Base-by-base conservation (phyloP, 2,113 vertebrate genomes). In the Anguilla rostrata region DNA sequence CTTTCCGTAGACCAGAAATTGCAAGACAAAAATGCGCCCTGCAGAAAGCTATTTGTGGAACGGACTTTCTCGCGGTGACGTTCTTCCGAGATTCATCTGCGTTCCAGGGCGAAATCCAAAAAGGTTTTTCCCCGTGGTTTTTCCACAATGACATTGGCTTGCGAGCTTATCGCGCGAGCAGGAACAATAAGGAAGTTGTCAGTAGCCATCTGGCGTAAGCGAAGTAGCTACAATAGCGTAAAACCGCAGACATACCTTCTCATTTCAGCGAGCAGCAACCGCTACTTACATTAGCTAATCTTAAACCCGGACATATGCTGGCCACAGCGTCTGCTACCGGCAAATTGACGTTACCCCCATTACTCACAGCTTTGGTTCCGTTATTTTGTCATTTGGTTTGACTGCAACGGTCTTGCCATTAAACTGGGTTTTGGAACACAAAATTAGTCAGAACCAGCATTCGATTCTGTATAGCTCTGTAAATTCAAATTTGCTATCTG, bases 1-100 rank as follows among this genome's bases (percentile, higher is more conserved):
- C 4, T 56, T 86, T 86, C 85, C 85, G 53, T n/a, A 57, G 56
- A 56, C 34, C 29, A 85, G 56, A 46, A n/a, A 18, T 6, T 4
- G 20, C 18, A 22, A 26, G 20, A n/a, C 5, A 20, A 63, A 63
- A 20, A 63, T 63, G 60, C 20, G 12, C 29, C n/a, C 26, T 79
- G 78, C 14, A 2, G 34, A 34, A 34, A 34, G 78, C 29, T 79
- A 79, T 79, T 71, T 71, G 16, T 39, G 63, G 53, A 80, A 41
- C 40, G 0, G 39, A 40, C 79, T 78, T 78, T 53, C 84, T 78
- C 43, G 9, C 26, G 22, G 6, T n/a, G 63, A 1, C 34, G 34
- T 71, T n/a, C 63, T 71, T n/a, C 57, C 26, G 26, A n/a, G 22
- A 8, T 71, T 71, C 3, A 26, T 4, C 63, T 71, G 22, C 26